Base-by-base conservation (phyloP, 2,113 vertebrate species). In the Passer montanus region DNA sequence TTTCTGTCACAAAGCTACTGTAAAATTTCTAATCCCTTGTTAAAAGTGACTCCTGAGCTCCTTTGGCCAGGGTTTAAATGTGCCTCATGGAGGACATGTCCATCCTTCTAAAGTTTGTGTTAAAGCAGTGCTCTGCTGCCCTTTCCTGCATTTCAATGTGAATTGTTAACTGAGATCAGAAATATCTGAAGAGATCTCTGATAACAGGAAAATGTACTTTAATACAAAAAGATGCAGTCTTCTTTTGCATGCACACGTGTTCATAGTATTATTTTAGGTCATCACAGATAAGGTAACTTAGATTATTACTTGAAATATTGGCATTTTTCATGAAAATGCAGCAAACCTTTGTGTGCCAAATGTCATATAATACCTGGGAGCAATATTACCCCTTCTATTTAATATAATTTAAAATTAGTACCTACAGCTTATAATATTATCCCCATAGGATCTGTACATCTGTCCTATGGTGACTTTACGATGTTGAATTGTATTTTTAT, bases 161-260 rank as follows among this genome's bases (percentile, higher is more conserved):
- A 50, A 24, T 73, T 64, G 15, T 60, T 93, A 73, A 8, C 19
- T 68, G 63, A 59, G 33, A 44, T 43, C 22, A 76, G 77, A 87
- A 77, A 47, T 66, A 84, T 30, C 23, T 35, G 50, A 80, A 41
- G 21, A 20, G 50, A 41, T 55, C 41, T 62, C 46, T 82, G 37
- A 46, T 75, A 55, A 63, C 9, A 58, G 46, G 37, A 77, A 77
- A 78, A 74, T 24, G 2, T 31, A 24, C 24, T 73, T 56, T 8
- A 58, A 41, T 56, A 23, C 15, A 18, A 64, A 89, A 89, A 69
- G 24, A 37, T 64, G 10, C 8, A 33, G 60, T 7, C 39, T 94
- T 81, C 10, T 10, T 67, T 41, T 59, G 23, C 68, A 15, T 30
- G 39, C 11, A 14, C 0, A 0, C 1, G 0, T 80, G 23, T 43